Evolutionary conservation across 2,888 invertebrate genomes (phyloP).

Genomic region (Lymantria dispar): DNA sequence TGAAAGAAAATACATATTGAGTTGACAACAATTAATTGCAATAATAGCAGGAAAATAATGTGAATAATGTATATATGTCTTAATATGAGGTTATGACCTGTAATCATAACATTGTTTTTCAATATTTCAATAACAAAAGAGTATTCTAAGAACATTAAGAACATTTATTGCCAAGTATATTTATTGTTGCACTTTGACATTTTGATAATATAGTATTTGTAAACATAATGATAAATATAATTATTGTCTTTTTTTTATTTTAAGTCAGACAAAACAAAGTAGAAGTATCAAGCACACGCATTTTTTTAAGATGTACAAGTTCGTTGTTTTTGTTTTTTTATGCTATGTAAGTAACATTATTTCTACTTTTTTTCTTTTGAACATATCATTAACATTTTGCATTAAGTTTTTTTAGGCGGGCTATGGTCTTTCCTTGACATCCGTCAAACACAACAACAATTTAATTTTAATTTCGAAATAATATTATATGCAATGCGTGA

Average conservation of each 20-base stretch:
- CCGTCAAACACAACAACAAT: too few relatives aligned
- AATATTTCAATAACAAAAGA: slow-evolving; percentile 12
- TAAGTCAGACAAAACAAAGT: slow-evolving; percentile 16
- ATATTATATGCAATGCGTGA: too few relatives aligned
- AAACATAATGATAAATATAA: slow-evolving; percentile 18
- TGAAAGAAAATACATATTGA: too few relatives aligned
- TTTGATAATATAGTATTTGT: slow-evolving; percentile 26
- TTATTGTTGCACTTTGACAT: slow-evolving; percentile 29
- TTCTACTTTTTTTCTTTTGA: too few relatives aligned
- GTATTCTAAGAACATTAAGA: slow-evolving; percentile 17
- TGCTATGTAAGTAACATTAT: slow-evolving; percentile 17
- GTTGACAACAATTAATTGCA: too few relatives aligned
- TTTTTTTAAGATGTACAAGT: slow-evolving; percentile 29
- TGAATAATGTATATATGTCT: background rate
- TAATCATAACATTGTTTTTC: background rate
- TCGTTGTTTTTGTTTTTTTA: slow-evolving; percentile 13
- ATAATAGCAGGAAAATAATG: too few relatives aligned
- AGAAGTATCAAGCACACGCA: slow-evolving; percentile 3
- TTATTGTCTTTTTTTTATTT: slow-evolving; percentile 12
- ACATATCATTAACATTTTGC: too few relatives aligned
- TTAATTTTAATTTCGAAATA: too few relatives aligned
- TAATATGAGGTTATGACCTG: background rate
- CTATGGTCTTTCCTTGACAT: too few relatives aligned
- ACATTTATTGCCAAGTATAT: slow-evolving; percentile 8
- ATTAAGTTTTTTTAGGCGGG: too few relatives aligned